Conservation (phyloP, 2,797 vertebrate genomes). For the Acipenser transmontanus region DNA sequence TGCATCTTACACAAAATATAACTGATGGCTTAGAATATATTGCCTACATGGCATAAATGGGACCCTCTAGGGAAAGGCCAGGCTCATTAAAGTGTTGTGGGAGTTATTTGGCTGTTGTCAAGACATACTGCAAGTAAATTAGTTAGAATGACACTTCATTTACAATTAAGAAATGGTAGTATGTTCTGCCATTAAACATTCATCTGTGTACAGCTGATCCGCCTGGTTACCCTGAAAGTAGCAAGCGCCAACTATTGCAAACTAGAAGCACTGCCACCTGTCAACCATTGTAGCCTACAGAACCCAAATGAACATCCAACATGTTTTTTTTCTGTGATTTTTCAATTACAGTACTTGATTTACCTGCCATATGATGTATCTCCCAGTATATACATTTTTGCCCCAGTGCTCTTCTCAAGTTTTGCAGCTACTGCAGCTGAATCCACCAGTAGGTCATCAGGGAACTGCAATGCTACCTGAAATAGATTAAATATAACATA, state of each 20-base stretch:
- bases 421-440: constrained; percentile 59
- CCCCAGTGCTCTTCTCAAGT: constrained; percentile 60
- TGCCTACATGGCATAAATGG: background rate
- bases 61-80: background rate
- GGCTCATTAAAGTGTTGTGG: background rate
- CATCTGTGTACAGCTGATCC: too few relatives aligned
- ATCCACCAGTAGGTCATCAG: constrained; percentile 77
- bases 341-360: constrained; percentile 1
- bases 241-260: too few relatives aligned
- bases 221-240: too few relatives aligned
- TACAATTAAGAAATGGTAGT: too few relatives aligned
- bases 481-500: background rate
- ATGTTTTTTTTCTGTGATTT: too few relatives aligned
- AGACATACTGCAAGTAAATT: background rate
- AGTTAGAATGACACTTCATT: too few relatives aligned
- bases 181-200: too few relatives aligned
- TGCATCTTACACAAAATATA: too few relatives aligned
- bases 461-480: constrained; percentile 92
- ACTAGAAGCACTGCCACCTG: too few relatives aligned
- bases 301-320: too few relatives aligned
- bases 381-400: constrained; percentile 74
- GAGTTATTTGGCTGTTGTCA: background rate
- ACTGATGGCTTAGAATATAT: background rate
- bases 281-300: too few relatives aligned
- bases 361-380: constrained; percentile 95